phyloP scores from a whole-genome alignment of 2,888 invertebrate genomes.

The Melanchra persicariae region DNA sequence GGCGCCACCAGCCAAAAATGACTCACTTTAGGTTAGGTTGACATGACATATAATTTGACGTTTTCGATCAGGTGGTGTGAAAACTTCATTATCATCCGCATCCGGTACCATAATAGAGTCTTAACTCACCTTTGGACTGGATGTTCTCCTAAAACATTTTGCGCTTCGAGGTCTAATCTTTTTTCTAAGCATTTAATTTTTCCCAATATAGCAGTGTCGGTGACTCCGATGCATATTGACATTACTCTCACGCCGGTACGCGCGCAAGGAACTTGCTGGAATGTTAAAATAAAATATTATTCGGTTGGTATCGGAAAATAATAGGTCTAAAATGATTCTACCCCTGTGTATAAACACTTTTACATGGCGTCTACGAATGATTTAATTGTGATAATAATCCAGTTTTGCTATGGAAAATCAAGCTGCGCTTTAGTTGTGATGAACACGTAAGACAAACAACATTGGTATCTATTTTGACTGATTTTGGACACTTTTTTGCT shows the following conservation, averaged over 20 bases:
- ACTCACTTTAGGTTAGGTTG: no score
- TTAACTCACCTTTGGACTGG: conserved; percentile 34
- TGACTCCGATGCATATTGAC: conserved; percentile 46
- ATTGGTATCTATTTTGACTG: no score
- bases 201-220: conserved; percentile 34
- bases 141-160: conserved; percentile 16
- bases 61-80: no score
- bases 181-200: conserved; percentile 20
- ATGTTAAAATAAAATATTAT: background rate
- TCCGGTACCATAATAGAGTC: background rate
- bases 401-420: background rate
- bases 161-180: conserved; percentile 5
- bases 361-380: no score
- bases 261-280: conserved; percentile 33
- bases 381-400: no score
- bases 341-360: no score
- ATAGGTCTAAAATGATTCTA: background rate
- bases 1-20: no score
- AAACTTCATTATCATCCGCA: background rate
- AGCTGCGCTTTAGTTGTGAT: no score
- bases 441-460: no score
- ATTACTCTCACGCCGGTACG: conserved; percentile 52
- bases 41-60: no score
- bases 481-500: background rate
- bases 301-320: no score